Evolutionary conservation across 2,888 invertebrate genomes (phyloP).

Genomic region (Prostheceraeus crozeri): DNA sequence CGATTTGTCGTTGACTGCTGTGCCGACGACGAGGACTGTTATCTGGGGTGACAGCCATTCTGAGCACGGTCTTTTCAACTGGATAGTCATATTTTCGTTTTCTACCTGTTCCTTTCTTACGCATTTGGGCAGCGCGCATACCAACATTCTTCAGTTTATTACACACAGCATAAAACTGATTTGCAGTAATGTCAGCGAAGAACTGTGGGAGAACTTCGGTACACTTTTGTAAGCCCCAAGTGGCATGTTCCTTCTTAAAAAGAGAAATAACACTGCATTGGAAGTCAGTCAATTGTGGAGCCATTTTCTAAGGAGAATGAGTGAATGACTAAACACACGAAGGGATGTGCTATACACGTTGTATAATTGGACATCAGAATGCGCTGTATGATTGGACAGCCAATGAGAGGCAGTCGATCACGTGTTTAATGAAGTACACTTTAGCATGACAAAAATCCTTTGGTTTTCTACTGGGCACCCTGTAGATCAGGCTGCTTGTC

Average conservation of each 20-base stretch:
- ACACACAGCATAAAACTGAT: conserved; percentile 34
- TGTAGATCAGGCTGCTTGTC: too few relatives aligned
- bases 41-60: conserved; percentile 28
- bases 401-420: too few relatives aligned
- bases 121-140: conserved; percentile 28
- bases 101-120: conserved; percentile 31
- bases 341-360: too few relatives aligned
- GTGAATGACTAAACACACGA: too few relatives aligned
- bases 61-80: conserved; percentile 27
- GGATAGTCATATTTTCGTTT: conserved; percentile 23
- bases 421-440: too few relatives aligned
- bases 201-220: conserved; percentile 24
- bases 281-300: conserved; percentile 33
- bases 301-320: too few relatives aligned
- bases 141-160: conserved; percentile 30
- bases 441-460: too few relatives aligned
- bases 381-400: too few relatives aligned
- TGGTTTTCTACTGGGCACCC: too few relatives aligned
- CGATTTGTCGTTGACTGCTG: conserved; percentile 33
- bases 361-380: too few relatives aligned
- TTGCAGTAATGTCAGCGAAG: conserved; percentile 29
- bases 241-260: conserved; percentile 29
- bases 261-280: conserved; percentile 31
- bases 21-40: conserved; percentile 31
- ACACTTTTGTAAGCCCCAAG: conserved; percentile 28